Conservation (phyloP, 30 jellyfish, hydroid and myxozoan genomes). For the Haliclystus octoradiatus region DNA sequence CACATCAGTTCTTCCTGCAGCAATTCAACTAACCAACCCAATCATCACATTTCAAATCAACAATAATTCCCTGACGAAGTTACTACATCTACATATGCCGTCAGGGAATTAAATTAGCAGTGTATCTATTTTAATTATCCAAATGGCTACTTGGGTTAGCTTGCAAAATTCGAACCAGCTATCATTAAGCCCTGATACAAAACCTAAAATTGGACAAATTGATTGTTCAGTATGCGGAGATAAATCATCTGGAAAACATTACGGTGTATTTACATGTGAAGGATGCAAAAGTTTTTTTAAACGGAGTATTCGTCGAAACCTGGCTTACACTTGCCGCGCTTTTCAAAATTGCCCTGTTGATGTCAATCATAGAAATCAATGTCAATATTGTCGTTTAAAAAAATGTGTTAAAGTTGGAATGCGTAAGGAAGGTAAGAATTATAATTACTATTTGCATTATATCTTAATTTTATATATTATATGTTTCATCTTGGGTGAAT, state of each 20-base stretch:
- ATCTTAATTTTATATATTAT: too few relatives aligned
- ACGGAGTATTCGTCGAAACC: conserved; percentile 76
- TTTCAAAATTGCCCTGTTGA: conserved; percentile 89
- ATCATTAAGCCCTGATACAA: conserved; percentile 46
- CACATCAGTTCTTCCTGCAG: too few relatives aligned
- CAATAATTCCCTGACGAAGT: too few relatives aligned
- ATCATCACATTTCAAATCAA: too few relatives aligned
- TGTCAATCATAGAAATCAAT: conserved; percentile 75
- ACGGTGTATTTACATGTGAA: conserved; percentile 93
- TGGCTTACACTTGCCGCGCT: conserved; percentile 91
- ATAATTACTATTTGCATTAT: neutral
- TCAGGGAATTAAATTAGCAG: too few relatives aligned
- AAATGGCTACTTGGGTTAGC: conserved; percentile 19
- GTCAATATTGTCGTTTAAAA: conserved; percentile 83
- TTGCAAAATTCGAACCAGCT: conserved; percentile 32
- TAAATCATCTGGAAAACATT: conserved; percentile 89
- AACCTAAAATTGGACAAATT: conserved; percentile 48
- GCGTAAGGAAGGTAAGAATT: conserved; percentile 90
- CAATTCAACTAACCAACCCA: too few relatives aligned
- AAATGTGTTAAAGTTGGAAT: conserved; percentile 91
- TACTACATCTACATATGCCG: too few relatives aligned
- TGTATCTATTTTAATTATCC: too few relatives aligned
- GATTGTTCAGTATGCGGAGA: conserved; percentile 95
- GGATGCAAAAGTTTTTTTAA: conserved; percentile 94
- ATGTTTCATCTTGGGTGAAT: neutral